phyloP scores from a whole-genome alignment of 2,888 invertebrate species.

The Sepioteuthis lessoniana region DNA sequence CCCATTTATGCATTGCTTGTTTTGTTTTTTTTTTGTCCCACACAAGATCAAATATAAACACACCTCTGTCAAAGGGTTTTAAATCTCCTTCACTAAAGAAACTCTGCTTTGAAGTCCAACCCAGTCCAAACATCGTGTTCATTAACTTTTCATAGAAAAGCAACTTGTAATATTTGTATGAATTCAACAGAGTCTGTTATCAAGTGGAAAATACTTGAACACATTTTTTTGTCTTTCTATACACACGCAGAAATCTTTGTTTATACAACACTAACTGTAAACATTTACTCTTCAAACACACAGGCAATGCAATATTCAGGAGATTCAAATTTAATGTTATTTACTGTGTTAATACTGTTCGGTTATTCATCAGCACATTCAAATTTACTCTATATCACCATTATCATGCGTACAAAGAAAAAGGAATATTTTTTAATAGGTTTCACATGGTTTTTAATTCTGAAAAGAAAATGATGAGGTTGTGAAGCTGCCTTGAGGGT shows the following conservation, averaged over 20 bases:
- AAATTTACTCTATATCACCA: slow-evolving; percentile 3
- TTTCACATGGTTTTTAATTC: slow-evolving; percentile 14
- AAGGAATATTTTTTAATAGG: background rate
- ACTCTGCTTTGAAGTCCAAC: background rate
- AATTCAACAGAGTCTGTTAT: background rate
- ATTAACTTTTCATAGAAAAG: slow-evolving; percentile 33
- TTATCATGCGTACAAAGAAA: slow-evolving; percentile 5
- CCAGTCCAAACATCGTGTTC: background rate
- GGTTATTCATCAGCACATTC: slow-evolving; percentile 4
- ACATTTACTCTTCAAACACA: slow-evolving; percentile 8
- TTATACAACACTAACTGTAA: background rate
- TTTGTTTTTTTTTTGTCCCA: too few relatives aligned
- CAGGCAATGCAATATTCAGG: background rate
- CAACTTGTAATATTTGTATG: background rate
- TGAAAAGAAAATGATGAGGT: background rate
- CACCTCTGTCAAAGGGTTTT: slow-evolving; percentile 7
- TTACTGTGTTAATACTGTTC: background rate
- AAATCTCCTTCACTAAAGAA: background rate
- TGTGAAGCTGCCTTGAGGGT: slow-evolving; percentile 33
- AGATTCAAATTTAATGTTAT: slow-evolving; percentile 23
- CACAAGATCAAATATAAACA: background rate
- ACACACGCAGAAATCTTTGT: background rate
- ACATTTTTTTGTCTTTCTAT: background rate
- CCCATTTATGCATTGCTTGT: background rate
- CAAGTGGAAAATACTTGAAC: background rate